Evolutionary conservation across 2,888 invertebrate genomes (phyloP).

Genomic region (Melieria crassipennis): DNA sequence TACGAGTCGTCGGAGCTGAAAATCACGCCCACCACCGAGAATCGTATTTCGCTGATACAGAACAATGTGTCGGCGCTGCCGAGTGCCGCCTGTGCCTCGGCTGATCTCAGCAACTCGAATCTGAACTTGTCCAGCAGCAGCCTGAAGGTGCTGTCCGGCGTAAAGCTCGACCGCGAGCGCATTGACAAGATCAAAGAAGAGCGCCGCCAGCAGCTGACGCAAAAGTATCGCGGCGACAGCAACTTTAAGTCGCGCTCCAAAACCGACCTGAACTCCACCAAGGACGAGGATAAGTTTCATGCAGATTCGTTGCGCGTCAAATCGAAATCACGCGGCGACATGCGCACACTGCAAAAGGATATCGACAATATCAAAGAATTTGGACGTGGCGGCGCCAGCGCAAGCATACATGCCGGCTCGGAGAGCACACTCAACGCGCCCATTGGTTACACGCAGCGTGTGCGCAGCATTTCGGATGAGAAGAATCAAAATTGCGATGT

Average conservation of each 20-base stretch:
- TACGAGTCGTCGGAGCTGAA: slow-evolving; percentile 52
- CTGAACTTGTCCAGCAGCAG: slow-evolving; percentile 40
- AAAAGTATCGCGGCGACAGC: slow-evolving; percentile 86
- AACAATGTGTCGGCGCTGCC: slow-evolving; percentile 54
- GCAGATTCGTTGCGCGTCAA: slow-evolving; percentile 61
- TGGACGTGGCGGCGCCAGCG: slow-evolving; percentile 44
- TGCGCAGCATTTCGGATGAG: slow-evolving; percentile 65
- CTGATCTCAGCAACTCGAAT: slow-evolving; percentile 47
- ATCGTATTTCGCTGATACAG: slow-evolving; percentile 72
- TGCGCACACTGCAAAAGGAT: slow-evolving; percentile 60
- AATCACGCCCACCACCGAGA: slow-evolving; percentile 72
- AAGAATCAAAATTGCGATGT: slow-evolving; percentile 65
- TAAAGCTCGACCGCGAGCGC: slow-evolving; percentile 78
- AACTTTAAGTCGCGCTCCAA: slow-evolving; percentile 70
- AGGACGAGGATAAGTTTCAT: slow-evolving; percentile 58
- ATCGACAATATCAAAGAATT: slow-evolving; percentile 61
- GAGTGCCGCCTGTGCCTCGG: neutral
- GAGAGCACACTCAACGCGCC: slow-evolving; percentile 53
- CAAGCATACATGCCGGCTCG: slow-evolving; percentile 45
- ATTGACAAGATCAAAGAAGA: slow-evolving; percentile 93
- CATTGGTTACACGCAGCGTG: slow-evolving; percentile 46
- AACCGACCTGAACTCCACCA: slow-evolving; percentile 59
- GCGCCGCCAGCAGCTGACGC: slow-evolving; percentile 82
- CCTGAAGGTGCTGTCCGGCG: slow-evolving; percentile 67
- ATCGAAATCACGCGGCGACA: slow-evolving; percentile 64